Conservation (phyloP, 2,888 invertebrate species). For the Hypsopygia costalis region DNA sequence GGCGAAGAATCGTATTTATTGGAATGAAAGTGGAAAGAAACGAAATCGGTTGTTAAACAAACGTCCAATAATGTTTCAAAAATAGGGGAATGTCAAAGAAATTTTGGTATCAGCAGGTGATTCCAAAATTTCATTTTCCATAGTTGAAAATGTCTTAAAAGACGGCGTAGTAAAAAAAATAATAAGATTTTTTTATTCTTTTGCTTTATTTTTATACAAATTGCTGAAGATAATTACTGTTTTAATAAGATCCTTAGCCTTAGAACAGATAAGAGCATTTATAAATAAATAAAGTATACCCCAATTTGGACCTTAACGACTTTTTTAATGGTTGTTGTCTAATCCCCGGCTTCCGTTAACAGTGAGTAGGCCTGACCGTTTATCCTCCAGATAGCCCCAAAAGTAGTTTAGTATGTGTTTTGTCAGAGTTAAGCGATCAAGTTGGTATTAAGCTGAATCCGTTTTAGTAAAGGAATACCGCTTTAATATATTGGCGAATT, state of each 20-base stretch:
- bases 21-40: no score
- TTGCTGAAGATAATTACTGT: neutral
- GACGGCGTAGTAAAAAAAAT: no score
- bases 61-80: no score
- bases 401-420: conserved; percentile 7
- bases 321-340: conserved; percentile 15
- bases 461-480: neutral
- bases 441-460: neutral
- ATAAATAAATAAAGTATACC: conserved; percentile 6
- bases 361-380: conserved; percentile 8
- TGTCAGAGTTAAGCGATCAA: conserved; percentile 4
- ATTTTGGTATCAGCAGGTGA: no score
- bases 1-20: no score
- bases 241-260: neutral
- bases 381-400: conserved; percentile 11
- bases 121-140: no score
- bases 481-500: no score
- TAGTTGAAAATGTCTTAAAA: no score
- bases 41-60: no score
- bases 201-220: no score
- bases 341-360: conserved; percentile 9
- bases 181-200: no score
- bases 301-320: conserved; percentile 14
- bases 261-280: neutral
- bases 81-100: no score